These are phyloP conservation scores for Cuniculus paca DNA, from an alignment of 2,797 vertebrate genomes.

Conservation along the genomic window DNA sequence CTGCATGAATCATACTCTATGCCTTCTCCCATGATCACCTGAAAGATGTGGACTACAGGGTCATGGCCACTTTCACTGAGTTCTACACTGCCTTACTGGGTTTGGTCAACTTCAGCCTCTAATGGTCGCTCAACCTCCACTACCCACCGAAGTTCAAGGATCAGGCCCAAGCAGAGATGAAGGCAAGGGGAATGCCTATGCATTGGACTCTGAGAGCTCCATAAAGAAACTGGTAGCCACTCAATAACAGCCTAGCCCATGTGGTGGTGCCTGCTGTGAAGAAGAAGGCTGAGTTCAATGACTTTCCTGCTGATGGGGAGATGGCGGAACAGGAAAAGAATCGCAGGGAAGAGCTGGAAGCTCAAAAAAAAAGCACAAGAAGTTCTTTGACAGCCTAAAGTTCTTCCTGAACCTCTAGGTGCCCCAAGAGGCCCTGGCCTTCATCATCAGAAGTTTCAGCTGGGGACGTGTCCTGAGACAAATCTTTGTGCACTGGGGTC, in stretches of 20 bases:
- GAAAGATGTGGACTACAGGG: constrained; percentile 98
- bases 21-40: constrained; percentile 96
- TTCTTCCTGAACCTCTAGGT: constrained; percentile 97
- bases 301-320: constrained; percentile 95
- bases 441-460: constrained; percentile 96
- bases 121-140: constrained; percentile 95
- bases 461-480: constrained; percentile 97
- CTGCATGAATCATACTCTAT: constrained; percentile 97
- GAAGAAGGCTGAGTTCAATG: constrained; percentile 92
- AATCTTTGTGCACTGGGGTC: constrained; percentile 94
- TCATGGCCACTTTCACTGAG: constrained; percentile 99
- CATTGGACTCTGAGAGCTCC: constrained; percentile 95
- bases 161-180: constrained; percentile 85
- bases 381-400: constrained; percentile 94
- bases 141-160: constrained; percentile 96
- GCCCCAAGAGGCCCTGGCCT: constrained; percentile 95
- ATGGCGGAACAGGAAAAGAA: constrained; percentile 91
- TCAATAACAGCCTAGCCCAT: constrained; percentile 94
- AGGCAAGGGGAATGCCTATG: constrained; percentile 90
- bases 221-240: constrained; percentile 96
- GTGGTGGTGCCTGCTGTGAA: constrained; percentile 91
- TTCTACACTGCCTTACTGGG: constrained; percentile 97
- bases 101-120: constrained; percentile 97
- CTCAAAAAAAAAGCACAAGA: constrained; percentile 91
- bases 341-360: constrained; percentile 91